phyloP scores from a whole-genome alignment of 2,113 vertebrate genomes.

The Gadus chalcogrammus region DNA sequence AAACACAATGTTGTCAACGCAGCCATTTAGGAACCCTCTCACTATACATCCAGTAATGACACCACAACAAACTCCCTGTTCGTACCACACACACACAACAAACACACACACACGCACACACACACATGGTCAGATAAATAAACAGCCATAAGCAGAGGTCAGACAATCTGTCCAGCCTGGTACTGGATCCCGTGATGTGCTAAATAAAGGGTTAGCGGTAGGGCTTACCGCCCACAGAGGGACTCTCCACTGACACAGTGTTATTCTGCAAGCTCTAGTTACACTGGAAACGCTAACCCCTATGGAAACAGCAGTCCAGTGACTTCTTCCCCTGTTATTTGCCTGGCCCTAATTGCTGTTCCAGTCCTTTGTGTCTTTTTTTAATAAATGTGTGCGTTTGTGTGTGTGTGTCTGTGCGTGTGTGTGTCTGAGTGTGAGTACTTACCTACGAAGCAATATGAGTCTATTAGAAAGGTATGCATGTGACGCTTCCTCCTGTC shows the following conservation, averaged over 20 bases:
- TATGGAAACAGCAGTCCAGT: slow-evolving; percentile 52
- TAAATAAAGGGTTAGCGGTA: slow-evolving; percentile 40
- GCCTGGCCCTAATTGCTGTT: slow-evolving; percentile 54
- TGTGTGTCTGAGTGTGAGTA: background rate
- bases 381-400: slow-evolving; percentile 11
- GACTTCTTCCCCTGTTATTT: slow-evolving; percentile 58
- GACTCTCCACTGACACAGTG: slow-evolving; percentile 53
- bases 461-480: too few species aligned
- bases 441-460: background rate
- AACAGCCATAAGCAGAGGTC: background rate
- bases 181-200: slow-evolving; percentile 24
- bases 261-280: slow-evolving; percentile 54
- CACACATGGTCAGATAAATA: background rate
- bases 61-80: too few species aligned
- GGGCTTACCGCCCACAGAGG: slow-evolving; percentile 45
- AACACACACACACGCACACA: slow-evolving; percentile 12
- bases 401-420: slow-evolving; percentile 20
- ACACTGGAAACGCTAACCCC: slow-evolving; percentile 37
- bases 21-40: background rate
- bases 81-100: slow-evolving; percentile 7
- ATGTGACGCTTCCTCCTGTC: background rate
- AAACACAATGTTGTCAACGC: background rate
- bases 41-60: background rate
- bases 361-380: background rate
- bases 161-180: slow-evolving; percentile 36